Percentiles rank a stretch among this genome's conserved stretches.
phyloP scores from a whole-genome alignment of 1,140 invertebrate genomes.

The Pseudomyrmex pallidus region DNA sequence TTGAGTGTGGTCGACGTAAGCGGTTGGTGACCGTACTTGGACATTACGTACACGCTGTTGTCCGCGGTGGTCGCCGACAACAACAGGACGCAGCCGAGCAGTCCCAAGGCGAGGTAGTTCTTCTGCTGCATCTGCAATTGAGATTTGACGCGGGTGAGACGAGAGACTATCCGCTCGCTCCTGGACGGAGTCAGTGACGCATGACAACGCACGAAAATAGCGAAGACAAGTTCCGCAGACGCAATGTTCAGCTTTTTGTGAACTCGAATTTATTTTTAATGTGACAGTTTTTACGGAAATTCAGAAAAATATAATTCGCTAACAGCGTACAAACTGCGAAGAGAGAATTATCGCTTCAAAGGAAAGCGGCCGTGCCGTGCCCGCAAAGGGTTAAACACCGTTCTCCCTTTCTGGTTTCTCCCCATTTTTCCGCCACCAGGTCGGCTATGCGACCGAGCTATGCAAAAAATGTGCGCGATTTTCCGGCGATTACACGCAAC shows the following conservation, averaged over 20 bases:
- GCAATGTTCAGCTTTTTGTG: too few species aligned
- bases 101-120: conserved; percentile 64
- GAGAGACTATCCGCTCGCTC: conserved; percentile 60
- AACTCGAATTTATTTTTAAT: too few species aligned
- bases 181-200: background rate
- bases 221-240: too few species aligned
- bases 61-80: conserved; percentile 76
- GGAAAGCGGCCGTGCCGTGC: too few species aligned
- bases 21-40: conserved; percentile 80
- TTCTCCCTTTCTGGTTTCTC: background rate
- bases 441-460: conserved; percentile 42
- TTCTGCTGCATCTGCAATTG: conserved; percentile 79
- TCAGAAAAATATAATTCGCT: too few species aligned
- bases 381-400: background rate
- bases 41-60: conserved; percentile 83
- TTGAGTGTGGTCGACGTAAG: conserved; percentile 87
- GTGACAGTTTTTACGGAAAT: too few species aligned
- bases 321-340: too few species aligned
- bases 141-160: conserved; percentile 45
- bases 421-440: conserved; percentile 9
- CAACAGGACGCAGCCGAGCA: conserved; percentile 67
- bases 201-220: background rate
- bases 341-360: too few species aligned
- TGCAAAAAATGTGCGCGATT: conserved; percentile 48
- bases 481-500: conserved; percentile 52